Evolutionary conservation across 92 coral and sea anemone genomes (phyloP).

Genomic region (Muricea muricata): DNA sequence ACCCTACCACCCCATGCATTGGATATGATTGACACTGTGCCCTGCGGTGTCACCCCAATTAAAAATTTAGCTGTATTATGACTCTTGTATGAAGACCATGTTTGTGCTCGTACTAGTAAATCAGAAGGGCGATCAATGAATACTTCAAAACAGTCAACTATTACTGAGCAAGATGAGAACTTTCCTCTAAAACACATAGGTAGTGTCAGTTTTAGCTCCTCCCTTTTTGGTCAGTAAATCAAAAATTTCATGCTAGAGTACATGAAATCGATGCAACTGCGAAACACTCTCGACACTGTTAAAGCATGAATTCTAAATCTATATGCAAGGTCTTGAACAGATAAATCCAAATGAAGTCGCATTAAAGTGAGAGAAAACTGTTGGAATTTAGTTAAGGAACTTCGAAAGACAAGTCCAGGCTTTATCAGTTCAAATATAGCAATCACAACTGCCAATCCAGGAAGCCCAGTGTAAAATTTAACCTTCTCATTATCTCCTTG

Average conservation of each 20-base stretch:
- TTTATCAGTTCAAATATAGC: constrained; percentile 46
- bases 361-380: constrained; percentile 51
- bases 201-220: constrained; percentile 61
- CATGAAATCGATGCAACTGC: constrained; percentile 53
- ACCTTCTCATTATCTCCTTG: constrained; percentile 29
- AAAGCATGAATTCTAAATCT: constrained; percentile 48
- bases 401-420: constrained; percentile 32
- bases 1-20: constrained; percentile 73
- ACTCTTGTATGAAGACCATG: constrained; percentile 45
- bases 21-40: constrained; percentile 70
- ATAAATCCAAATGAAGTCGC: constrained; percentile 61
- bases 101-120: constrained; percentile 41
- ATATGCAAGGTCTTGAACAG: constrained; percentile 60
- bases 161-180: constrained; percentile 68
- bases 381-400: constrained; percentile 38
- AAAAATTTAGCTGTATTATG: constrained; percentile 46
- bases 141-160: constrained; percentile 76
- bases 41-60: constrained; percentile 65
- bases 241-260: constrained; percentile 28
- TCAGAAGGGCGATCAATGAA: constrained; percentile 59
- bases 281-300: constrained; percentile 75
- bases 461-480: constrained; percentile 18
- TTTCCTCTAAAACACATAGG: constrained; percentile 58
- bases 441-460: constrained; percentile 39
- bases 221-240: constrained; percentile 66